Evolutionary conservation across 1,140 invertebrate genomes (phyloP).

Genomic region (Harpegnathos saltator): DNA sequence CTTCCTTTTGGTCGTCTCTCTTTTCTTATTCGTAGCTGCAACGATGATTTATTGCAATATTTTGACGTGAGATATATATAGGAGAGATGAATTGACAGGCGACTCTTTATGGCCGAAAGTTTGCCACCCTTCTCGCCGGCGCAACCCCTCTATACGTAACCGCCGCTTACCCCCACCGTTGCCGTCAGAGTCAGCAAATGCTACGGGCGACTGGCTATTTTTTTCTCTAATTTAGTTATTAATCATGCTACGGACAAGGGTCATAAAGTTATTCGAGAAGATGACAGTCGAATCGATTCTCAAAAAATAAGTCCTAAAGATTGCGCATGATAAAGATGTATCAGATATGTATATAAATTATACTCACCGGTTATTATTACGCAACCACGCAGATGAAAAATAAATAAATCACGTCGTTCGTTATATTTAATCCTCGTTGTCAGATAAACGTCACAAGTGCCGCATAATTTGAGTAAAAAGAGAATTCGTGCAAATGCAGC

Average conservation of each 20-base stretch:
- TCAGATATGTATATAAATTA: neutral
- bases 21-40: slow-evolving; percentile 76
- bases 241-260: slow-evolving; percentile 73
- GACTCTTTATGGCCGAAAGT: slow-evolving; percentile 83
- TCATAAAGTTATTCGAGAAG: slow-evolving; percentile 69
- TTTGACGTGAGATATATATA: slow-evolving; percentile 84
- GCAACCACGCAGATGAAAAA: no score
- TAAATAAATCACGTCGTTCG: no score
- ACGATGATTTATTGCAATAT: slow-evolving; percentile 86
- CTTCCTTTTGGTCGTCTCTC: slow-evolving; percentile 54
- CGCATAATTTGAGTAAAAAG: no score
- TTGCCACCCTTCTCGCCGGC: slow-evolving; percentile 78
- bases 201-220: slow-evolving; percentile 67
- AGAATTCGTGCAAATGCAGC: no score
- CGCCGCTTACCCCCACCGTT: neutral
- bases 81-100: slow-evolving; percentile 85
- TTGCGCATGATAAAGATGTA: neutral
- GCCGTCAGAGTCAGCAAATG: slow-evolving; percentile 50
- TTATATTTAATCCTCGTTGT: no score
- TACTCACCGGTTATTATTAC: no score
- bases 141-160: slow-evolving; percentile 37
- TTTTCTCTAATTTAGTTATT: slow-evolving; percentile 82
- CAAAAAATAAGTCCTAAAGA: slow-evolving; percentile 28
- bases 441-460: no score
- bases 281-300: neutral